Evolutionary conservation across 2,113 vertebrate genomes (phyloP).

Genomic region (Callipepla squamata): DNA sequence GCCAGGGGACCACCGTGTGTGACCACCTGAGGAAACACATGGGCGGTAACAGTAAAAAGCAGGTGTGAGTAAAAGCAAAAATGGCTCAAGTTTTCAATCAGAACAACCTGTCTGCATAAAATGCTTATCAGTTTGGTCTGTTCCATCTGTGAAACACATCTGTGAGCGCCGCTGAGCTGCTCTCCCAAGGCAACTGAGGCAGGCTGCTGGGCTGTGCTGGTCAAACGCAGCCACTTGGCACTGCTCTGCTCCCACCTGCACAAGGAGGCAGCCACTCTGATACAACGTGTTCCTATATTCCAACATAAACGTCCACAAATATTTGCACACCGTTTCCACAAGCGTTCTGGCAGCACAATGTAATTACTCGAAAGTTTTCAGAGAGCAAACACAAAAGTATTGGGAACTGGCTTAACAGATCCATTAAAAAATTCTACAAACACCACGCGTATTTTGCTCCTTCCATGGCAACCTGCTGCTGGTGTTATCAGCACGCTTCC

Average conservation of each 20-base stretch:
- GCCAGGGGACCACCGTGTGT: rapidly evolving
- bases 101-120: neutral
- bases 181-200: neutral
- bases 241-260: neutral
- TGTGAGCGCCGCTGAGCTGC: rapidly evolving
- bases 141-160: neutral
- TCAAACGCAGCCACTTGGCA: neutral
- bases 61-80: neutral
- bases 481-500: neutral
- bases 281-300: neutral
- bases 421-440: slow-evolving; percentile 32
- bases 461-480: neutral
- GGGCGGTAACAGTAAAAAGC: neutral
- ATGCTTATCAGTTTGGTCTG: rapidly evolving
- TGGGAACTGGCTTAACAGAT: slow-evolving; percentile 32
- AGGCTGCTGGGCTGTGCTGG: rapidly evolving
- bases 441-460: slow-evolving; percentile 6
- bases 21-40: neutral
- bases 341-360: neutral
- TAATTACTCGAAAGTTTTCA: slow-evolving; percentile 40
- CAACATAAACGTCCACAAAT: slow-evolving; percentile 33
- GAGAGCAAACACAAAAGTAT: slow-evolving; percentile 44
- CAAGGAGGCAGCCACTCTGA: neutral
- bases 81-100: neutral
- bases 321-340: slow-evolving; percentile 13